Evolutionary conservation across 1,140 invertebrate genomes (phyloP).

Genomic region (Drosophila albomicans): DNA sequence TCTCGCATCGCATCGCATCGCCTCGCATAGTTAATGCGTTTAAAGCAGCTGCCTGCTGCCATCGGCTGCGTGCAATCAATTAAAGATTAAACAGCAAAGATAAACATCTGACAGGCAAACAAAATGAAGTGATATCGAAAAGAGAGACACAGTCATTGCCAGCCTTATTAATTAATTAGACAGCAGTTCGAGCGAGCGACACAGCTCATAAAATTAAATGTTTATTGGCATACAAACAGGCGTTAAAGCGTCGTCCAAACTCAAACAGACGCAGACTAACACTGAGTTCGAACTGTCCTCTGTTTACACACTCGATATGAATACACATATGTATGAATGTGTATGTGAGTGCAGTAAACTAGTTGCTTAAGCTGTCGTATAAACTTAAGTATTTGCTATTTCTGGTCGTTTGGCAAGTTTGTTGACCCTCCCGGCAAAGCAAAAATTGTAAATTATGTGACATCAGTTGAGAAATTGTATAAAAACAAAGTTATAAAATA

Average conservation of each 20-base stretch:
- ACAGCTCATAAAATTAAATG: slow-evolving; percentile 31
- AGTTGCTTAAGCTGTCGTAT: slow-evolving; percentile 37
- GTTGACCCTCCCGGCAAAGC: slow-evolving; percentile 52
- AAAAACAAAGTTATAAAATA: slow-evolving; percentile 79
- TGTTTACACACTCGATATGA: slow-evolving; percentile 26
- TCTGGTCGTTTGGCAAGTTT: slow-evolving; percentile 42
- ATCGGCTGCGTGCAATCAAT: slow-evolving; percentile 31
- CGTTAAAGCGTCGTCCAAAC: slow-evolving; percentile 28
- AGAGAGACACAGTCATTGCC: neutral
- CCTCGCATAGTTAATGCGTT: slow-evolving; percentile 37
- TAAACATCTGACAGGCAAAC: slow-evolving; percentile 25
- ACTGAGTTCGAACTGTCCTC: neutral
- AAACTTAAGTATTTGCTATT: slow-evolving; percentile 34
- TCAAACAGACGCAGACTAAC: slow-evolving; percentile 3
- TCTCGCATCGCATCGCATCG: neutral
- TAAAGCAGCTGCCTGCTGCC: slow-evolving; percentile 18
- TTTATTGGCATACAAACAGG: slow-evolving; percentile 47
- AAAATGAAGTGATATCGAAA: slow-evolving; percentile 8
- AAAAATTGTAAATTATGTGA: slow-evolving; percentile 67
- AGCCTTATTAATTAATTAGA: slow-evolving; percentile 44
- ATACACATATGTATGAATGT: no score
- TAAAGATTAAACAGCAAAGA: slow-evolving; percentile 49
- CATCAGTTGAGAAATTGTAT: slow-evolving; percentile 62
- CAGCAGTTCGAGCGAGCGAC: slow-evolving; percentile 18
- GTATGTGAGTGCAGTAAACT: slow-evolving; percentile 40